phyloP scores from a whole-genome alignment of 2,888 invertebrate genomes.

The Erpobdella octoculata region DNA sequence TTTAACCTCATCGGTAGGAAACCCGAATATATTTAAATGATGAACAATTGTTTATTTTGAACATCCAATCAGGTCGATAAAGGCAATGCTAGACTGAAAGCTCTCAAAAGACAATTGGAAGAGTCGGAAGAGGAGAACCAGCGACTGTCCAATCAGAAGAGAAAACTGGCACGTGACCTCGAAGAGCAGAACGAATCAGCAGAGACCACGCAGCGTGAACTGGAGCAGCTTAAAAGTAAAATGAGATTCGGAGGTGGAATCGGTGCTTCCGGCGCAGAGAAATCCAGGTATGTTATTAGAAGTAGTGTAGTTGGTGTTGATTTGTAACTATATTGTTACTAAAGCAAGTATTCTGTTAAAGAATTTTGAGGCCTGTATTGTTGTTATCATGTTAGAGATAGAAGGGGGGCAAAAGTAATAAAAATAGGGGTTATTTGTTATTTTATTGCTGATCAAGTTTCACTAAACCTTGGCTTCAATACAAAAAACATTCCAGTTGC shows the following conservation, averaged over 20 bases:
- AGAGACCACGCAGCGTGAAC: not conserved
- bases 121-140: slow-evolving; percentile 94
- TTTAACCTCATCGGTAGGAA: not conserved
- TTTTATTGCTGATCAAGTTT: too few relatives aligned
- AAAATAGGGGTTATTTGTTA: too few relatives aligned
- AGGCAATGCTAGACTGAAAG: slow-evolving; percentile 57
- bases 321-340: too few relatives aligned
- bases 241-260: slow-evolving; percentile 7
- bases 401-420: too few relatives aligned
- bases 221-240: not conserved
- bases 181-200: slow-evolving; percentile 81
- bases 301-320: too few relatives aligned
- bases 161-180: slow-evolving; percentile 89
- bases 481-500: too few relatives aligned
- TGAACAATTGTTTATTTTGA: not conserved
- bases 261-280: not conserved
- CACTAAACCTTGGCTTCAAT: too few relatives aligned
- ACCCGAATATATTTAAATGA: not conserved
- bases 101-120: slow-evolving; percentile 86
- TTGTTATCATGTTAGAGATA: too few relatives aligned
- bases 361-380: too few relatives aligned
- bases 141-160: slow-evolving; percentile 83
- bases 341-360: too few relatives aligned
- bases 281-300: not conserved
- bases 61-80: slow-evolving; percentile 54